Conservation (phyloP, 1,140 invertebrate genomes). For the Holcopasites calliopsidis region DNA sequence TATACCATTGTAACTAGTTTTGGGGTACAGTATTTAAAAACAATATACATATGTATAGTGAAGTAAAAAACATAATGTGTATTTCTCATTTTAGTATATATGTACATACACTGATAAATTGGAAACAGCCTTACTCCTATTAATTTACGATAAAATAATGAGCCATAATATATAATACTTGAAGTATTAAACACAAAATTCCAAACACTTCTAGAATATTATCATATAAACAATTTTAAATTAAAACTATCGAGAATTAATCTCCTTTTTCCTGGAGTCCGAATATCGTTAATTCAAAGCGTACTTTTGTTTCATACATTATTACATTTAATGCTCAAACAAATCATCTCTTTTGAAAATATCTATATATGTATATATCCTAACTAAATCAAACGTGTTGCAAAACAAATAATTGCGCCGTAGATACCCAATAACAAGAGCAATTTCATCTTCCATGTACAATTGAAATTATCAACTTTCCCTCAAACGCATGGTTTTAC, state of each 20-base stretch:
- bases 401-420: neutral
- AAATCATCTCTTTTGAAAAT: neutral
- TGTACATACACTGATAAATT: constrained; percentile 61
- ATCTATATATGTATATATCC: neutral
- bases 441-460: neutral
- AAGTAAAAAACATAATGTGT: constrained; percentile 65
- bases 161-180: constrained; percentile 52
- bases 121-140: constrained; percentile 52
- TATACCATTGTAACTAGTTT: too few species aligned
- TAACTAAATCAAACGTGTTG: neutral
- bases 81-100: constrained; percentile 60
- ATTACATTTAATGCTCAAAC: neutral
- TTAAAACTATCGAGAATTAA: constrained; percentile 3
- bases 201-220: constrained; percentile 34
- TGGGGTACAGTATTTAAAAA: neutral
- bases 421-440: neutral
- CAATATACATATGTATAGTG: constrained; percentile 27
- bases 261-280: neutral
- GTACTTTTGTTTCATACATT: neutral
- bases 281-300: neutral
- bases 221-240: constrained; percentile 28
- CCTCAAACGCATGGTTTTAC: constrained; percentile 14
- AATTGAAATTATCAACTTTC: neutral
- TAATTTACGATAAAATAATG: constrained; percentile 41
- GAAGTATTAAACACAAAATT: constrained; percentile 44